Percentiles rank a stretch among this genome's conserved stretches.
Evolutionary conservation across 1,140 invertebrate species (phyloP).

Genomic region (Pteromalus puparum): DNA sequence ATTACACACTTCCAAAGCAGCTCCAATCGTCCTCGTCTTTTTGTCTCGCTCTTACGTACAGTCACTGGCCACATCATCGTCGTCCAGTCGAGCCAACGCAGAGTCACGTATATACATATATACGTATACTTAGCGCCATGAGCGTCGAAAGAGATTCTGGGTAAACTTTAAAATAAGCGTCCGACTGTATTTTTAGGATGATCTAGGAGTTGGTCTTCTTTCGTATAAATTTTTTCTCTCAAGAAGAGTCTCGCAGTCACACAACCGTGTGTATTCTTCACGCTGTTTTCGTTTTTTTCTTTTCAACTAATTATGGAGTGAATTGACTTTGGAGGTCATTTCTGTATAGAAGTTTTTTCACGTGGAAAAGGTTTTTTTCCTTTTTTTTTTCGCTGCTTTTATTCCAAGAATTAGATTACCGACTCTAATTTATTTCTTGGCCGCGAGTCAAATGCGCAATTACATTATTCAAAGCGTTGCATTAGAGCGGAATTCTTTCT

Average conservation of each 20-base stretch:
- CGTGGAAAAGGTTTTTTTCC: too few species aligned
- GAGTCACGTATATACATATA: background rate
- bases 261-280: background rate
- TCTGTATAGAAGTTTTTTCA: background rate
- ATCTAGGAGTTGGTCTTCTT: constrained; percentile 11
- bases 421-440: too few species aligned
- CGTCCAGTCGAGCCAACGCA: background rate
- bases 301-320: background rate
- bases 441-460: too few species aligned
- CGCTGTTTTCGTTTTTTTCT: background rate
- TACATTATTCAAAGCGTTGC: too few species aligned
- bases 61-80: constrained; percentile 3
- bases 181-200: constrained; percentile 32
- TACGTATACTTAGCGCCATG: constrained; percentile 32
- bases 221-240: background rate
- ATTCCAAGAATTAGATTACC: too few species aligned
- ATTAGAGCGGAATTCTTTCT: too few species aligned
- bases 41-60: background rate
- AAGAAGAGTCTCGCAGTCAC: background rate
- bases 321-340: background rate
- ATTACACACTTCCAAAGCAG: background rate
- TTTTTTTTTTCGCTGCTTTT: too few species aligned
- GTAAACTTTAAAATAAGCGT: constrained; percentile 44
- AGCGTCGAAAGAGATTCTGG: background rate
- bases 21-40: background rate